phyloP scores from a whole-genome alignment of 2,888 invertebrate species.

The Lasioglossum figueresi region DNA sequence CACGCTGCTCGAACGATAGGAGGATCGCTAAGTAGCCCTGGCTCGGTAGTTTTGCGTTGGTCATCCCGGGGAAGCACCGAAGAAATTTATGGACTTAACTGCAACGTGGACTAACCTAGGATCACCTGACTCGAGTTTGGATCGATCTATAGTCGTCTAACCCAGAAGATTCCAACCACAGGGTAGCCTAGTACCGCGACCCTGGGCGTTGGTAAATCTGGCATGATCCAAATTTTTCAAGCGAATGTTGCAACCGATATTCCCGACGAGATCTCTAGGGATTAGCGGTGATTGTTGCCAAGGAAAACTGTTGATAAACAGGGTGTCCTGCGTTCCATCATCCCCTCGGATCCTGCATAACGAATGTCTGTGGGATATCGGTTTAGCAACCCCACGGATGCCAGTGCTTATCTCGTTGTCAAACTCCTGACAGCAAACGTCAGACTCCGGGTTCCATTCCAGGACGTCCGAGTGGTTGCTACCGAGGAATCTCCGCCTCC shows the following conservation, averaged over 20 bases:
- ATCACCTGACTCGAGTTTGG: neutral
- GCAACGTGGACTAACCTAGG: no score
- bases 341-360: constrained; percentile 4
- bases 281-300: neutral
- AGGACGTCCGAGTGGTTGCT: constrained; percentile 33
- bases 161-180: no score
- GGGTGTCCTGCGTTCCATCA: neutral
- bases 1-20: neutral
- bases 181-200: neutral
- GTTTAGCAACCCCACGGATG: constrained; percentile 32
- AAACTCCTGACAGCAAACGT: constrained; percentile 60
- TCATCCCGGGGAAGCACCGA: neutral
- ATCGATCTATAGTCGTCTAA: neutral
- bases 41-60: neutral
- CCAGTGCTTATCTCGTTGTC: constrained; percentile 57
- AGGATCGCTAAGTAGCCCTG: neutral
- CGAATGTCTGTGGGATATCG: constrained; percentile 44
- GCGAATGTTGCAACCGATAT: neutral
- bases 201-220: neutral
- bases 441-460: constrained; percentile 51
- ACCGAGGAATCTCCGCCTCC: constrained; percentile 29
- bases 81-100: neutral
- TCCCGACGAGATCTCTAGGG: neutral
- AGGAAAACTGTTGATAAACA: neutral
- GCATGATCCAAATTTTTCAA: neutral